Evolutionary conservation across 2,888 invertebrate species (phyloP).

Genomic region (Leptothorax acervorum): DNA sequence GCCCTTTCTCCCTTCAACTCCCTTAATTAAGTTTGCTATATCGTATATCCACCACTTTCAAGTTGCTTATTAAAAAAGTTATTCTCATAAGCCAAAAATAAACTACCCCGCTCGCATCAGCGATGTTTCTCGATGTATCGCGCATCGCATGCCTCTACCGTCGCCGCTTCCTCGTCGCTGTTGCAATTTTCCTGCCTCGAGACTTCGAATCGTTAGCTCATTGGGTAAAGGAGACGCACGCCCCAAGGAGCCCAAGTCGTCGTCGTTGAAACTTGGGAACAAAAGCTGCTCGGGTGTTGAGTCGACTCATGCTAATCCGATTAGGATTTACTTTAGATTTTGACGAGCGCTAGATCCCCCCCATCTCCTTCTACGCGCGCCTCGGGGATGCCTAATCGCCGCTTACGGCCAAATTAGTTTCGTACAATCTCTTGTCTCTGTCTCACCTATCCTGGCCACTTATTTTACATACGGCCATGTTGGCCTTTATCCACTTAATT

Average conservation of each 20-base stretch:
- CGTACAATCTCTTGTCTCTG: slow-evolving; percentile 48
- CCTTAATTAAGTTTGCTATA: not conserved
- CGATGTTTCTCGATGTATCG: slow-evolving; percentile 2
- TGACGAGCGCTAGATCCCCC: slow-evolving; percentile 62
- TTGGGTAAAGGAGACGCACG: slow-evolving; percentile 53
- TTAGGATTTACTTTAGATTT: slow-evolving; percentile 77
- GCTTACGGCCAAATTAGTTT: slow-evolving; percentile 75
- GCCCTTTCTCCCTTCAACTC: not conserved
- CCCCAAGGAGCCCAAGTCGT: slow-evolving; percentile 38
- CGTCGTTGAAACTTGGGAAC: slow-evolving; percentile 60
- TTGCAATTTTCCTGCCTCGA: slow-evolving; percentile 18
- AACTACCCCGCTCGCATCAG: not conserved
- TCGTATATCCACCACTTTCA: not conserved
- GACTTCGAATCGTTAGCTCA: slow-evolving; percentile 40
- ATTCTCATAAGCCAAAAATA: slow-evolving; percentile 12
- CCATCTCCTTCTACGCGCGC: slow-evolving; percentile 5
- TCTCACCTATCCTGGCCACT: slow-evolving; percentile 29
- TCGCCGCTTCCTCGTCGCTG: slow-evolving; percentile 7
- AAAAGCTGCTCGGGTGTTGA: slow-evolving; percentile 68
- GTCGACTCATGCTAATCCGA: slow-evolving; percentile 71
- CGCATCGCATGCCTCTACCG: not conserved
- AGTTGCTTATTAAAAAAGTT: slow-evolving; percentile 26
- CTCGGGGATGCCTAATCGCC: slow-evolving; percentile 68
- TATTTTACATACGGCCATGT: slow-evolving; percentile 32
- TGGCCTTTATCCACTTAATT: slow-evolving; percentile 18